phyloP scores from a whole-genome alignment of 2,113 vertebrate species.

The Python bivittatus region DNA sequence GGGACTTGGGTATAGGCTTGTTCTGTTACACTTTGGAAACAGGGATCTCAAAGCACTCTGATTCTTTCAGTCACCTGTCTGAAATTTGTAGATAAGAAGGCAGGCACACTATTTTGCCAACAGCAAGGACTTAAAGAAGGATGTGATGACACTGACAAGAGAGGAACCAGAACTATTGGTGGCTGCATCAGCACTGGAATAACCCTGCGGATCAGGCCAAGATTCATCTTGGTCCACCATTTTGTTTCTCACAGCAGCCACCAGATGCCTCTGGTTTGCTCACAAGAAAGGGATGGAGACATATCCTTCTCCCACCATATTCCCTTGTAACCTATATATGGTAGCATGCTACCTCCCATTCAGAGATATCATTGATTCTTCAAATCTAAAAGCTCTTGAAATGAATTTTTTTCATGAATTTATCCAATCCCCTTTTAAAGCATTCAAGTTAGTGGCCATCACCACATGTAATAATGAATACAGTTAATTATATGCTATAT shows the following conservation, averaged over 20 bases:
- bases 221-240: neutral
- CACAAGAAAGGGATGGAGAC: neutral
- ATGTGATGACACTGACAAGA: neutral
- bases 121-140: neutral
- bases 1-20: neutral
- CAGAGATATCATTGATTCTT: neutral
- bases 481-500: too few relatives aligned
- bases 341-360: neutral
- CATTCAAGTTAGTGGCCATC: too few relatives aligned
- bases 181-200: neutral
- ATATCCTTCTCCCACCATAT: neutral
- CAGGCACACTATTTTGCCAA: neutral
- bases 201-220: neutral
- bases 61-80: neutral
- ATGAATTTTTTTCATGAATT: too few relatives aligned
- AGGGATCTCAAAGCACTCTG: neutral
- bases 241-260: neutral
- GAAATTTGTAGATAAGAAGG: neutral
- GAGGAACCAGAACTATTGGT: neutral
- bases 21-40: neutral
- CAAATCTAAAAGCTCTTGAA: too few relatives aligned
- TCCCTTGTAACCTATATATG: neutral
- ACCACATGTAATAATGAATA: too few relatives aligned
- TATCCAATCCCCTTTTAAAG: too few relatives aligned
- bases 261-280: neutral